Base-by-base conservation (phyloP, 2,113 vertebrate species). In the Crotalus horridus region DNA sequence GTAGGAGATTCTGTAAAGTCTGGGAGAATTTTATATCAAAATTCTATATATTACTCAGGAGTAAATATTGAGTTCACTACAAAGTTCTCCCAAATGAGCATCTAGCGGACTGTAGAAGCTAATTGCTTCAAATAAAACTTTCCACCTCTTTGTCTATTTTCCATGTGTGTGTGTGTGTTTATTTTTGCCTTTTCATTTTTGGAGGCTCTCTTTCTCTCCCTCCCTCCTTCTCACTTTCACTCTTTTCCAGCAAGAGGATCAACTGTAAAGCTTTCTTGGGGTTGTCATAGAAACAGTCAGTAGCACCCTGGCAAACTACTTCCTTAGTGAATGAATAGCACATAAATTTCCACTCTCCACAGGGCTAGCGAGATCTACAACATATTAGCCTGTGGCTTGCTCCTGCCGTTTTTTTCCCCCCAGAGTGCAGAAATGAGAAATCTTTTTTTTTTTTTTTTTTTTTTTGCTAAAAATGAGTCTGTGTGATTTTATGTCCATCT, bases 271-370 rank as follows among this genome's bases (percentile, higher is more conserved):
- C 93, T 96, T 95, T 95, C 92, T 91, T 88, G 54, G 90, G 91
- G 94, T 95, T 94, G 94, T 95, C 94, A 93, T 87, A 90, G 95
- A 94, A 95, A 97, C 94, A 93, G 88, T 92, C 95, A 53, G 74
- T 90, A 92, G 93, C 94, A 94, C 94, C 64, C 54, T 87, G 94
- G 92, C 86, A 90, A 93, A 95, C 89, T 1, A 90, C 92, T 90
- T 87, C 88, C 92, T 93, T 11, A n/a, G 93, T 92, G 93, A 90
- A 64, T 92, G 89, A 95, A 94, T n/a, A 87, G 91, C 87, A 93
- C 9, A 33, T 86, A 89, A 93, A 69, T 93, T 93, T 92, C 93
- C 91, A 92, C 85, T 48, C 88, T 93, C 90, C 2, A 4, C 88
- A 74, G 89, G 92, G 91, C 89, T 94, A 85, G 39, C 9, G 20